These are phyloP conservation scores for Sarcophaga carnaria DNA, from an alignment of 2,888 invertebrate species.

Conservation along the genomic window DNA sequence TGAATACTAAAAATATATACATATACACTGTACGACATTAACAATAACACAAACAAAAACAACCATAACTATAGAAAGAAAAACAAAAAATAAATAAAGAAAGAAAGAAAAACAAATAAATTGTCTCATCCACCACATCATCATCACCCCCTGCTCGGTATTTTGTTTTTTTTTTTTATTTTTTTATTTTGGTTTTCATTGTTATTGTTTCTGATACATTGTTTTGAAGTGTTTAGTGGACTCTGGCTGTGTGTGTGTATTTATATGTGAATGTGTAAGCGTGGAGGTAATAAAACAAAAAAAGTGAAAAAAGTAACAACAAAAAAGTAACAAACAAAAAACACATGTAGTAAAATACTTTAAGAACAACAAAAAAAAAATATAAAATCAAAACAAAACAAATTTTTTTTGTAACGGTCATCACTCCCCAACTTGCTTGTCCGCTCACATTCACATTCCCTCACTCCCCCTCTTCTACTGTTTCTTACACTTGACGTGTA, in stretches of 20 bases:
- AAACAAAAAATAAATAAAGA: constrained; percentile 18
- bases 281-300: background rate
- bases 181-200: constrained; percentile 20
- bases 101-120: constrained; percentile 33
- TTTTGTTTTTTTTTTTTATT: background rate
- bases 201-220: constrained; percentile 25
- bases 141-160: background rate
- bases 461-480: background rate
- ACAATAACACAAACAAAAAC: constrained; percentile 35
- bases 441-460: background rate
- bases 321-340: too few relatives aligned
- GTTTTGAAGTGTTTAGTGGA: constrained; percentile 23
- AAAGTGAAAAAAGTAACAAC: background rate
- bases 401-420: constrained; percentile 38
- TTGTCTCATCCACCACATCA: constrained; percentile 34
- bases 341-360: background rate
- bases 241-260: background rate
- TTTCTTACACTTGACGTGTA: too few relatives aligned
- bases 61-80: constrained; percentile 11
- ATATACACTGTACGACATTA: background rate
- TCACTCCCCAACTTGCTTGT: background rate
- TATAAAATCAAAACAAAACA: constrained; percentile 40
- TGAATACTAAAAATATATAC: constrained; percentile 33
- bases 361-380: constrained; percentile 12
- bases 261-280: background rate